phyloP scores from a whole-genome alignment of 2,888 invertebrate species.

The Rotaria magnacalcarata region DNA sequence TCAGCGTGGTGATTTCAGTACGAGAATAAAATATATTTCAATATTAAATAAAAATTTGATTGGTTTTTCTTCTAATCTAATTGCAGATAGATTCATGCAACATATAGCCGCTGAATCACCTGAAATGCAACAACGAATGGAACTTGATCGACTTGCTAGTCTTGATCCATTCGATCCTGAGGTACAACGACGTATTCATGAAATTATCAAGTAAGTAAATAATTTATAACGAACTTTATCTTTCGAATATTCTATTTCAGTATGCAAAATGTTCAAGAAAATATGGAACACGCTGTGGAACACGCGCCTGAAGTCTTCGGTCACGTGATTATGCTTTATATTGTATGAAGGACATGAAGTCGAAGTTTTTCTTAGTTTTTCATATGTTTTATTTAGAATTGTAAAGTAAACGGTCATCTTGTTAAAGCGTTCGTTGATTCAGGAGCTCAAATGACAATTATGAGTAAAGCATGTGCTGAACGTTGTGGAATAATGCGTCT shows the following conservation, averaged over 20 bases:
- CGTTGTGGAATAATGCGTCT: conserved; percentile 63
- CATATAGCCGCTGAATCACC: too few species aligned
- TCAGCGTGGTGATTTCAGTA: conserved; percentile 40
- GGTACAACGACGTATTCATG: conserved; percentile 40
- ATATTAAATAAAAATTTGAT: too few species aligned
- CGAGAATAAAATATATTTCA: too few species aligned
- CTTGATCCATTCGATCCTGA: conserved; percentile 38
- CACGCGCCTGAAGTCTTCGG: conserved; percentile 97
- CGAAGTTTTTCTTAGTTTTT: neutral
- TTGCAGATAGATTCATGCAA: too few species aligned
- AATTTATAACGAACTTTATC: too few species aligned
- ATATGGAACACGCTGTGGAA: conserved; percentile 97
- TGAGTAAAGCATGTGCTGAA: conserved; percentile 91
- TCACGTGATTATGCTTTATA: conserved; percentile 92
- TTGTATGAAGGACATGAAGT: conserved; percentile 60
- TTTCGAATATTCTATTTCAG: conserved; percentile 49
- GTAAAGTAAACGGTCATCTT: conserved; percentile 88
- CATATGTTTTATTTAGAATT: conserved; percentile 61
- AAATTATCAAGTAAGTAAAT: conserved; percentile 10
- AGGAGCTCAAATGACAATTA: conserved; percentile 93
- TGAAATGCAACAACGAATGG: too few species aligned
- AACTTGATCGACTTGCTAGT: neutral
- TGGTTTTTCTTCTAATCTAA: too few species aligned
- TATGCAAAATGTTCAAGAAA: conserved; percentile 82
- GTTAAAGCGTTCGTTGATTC: conserved; percentile 98